Evolutionary conservation across 2,888 invertebrate genomes (phyloP).

Genomic region (Dryobota labecula): DNA sequence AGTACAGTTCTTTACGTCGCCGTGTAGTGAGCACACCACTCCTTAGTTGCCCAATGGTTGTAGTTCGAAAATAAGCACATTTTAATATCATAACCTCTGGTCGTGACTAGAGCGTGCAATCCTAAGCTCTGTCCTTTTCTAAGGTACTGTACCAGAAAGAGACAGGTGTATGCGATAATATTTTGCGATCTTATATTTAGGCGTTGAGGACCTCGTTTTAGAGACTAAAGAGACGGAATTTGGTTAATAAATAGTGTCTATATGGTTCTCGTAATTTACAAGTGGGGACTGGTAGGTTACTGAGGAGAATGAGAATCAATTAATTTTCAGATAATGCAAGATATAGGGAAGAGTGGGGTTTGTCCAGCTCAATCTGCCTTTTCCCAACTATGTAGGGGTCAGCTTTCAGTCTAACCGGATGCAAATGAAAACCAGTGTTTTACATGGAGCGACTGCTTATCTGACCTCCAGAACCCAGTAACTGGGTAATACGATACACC

Average conservation of each 20-base stretch:
- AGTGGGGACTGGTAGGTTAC: neutral
- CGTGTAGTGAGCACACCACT: slow-evolving; percentile 73
- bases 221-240: slow-evolving; percentile 7
- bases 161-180: slow-evolving; percentile 32
- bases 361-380: too few species aligned
- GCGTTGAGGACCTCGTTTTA: slow-evolving; percentile 30
- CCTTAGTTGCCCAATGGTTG: slow-evolving; percentile 79
- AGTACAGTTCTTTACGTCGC: neutral
- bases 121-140: slow-evolving; percentile 60
- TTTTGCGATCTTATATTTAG: slow-evolving; percentile 47
- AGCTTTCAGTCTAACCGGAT: too few species aligned
- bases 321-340: neutral
- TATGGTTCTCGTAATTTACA: neutral
- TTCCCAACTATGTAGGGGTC: too few species aligned
- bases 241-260: neutral
- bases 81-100: slow-evolving; percentile 83
- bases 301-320: neutral
- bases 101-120: slow-evolving; percentile 77
- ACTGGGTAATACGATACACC: too few species aligned
- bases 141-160: slow-evolving; percentile 25
- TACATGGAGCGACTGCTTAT: too few species aligned
- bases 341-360: neutral
- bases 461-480: too few species aligned
- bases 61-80: slow-evolving; percentile 81
- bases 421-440: too few species aligned